These are phyloP conservation scores for Cyprinodon diabolis DNA, from an alignment of 2,797 vertebrate genomes.

Conservation along the genomic window DNA sequence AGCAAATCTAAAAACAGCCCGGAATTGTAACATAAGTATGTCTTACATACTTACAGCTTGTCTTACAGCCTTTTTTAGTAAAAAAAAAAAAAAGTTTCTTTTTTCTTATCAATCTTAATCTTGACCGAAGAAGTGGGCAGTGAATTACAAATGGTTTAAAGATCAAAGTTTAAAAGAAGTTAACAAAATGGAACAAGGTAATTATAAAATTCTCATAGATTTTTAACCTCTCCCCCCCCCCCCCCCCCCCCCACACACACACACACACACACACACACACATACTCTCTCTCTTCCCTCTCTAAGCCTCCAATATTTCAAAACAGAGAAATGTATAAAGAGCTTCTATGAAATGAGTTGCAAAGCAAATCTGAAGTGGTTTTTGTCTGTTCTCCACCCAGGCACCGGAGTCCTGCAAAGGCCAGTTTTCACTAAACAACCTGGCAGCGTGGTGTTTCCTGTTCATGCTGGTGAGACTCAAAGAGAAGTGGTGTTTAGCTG, in stretches of 20 bases:
- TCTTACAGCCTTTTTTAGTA: too few species aligned
- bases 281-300: constrained; percentile 7
- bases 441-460: constrained; percentile 88
- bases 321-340: constrained; percentile 17
- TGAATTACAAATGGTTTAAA: not conserved
- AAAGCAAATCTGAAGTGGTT: constrained; percentile 46
- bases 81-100: too few species aligned
- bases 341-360: constrained; percentile 22
- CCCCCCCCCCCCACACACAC: too few species aligned
- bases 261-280: constrained; percentile 10
- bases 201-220: constrained; percentile 16
- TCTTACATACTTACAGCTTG: too few species aligned
- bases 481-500: constrained; percentile 92
- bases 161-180: not conserved
- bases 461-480: constrained; percentile 85
- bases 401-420: constrained; percentile 82
- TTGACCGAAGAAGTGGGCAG: not conserved
- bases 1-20: not conserved
- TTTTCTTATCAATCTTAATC: too few species aligned
- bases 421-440: constrained; percentile 92
- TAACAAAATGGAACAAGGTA: constrained; percentile 27
- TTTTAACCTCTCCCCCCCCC: constrained; percentile 2
- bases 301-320: constrained; percentile 8
- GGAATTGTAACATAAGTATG: not conserved
- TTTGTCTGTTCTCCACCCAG: constrained; percentile 72